Evolutionary conservation across 2,888 invertebrate genomes (phyloP), one percentile per base, ranked within the genome.

Genomic region (Sphinx pinastri): DNA sequence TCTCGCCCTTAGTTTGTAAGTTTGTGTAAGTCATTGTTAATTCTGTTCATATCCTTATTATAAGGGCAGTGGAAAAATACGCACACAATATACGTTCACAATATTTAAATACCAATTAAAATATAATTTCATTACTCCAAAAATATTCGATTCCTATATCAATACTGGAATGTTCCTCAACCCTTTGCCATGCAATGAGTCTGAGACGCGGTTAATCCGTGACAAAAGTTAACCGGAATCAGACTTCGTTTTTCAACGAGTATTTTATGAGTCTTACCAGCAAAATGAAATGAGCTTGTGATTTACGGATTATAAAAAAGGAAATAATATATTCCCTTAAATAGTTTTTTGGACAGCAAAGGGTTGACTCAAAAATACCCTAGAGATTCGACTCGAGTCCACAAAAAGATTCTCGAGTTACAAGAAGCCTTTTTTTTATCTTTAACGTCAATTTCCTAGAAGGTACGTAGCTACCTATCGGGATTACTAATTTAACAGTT

Each of bases 21-120:
- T 4, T 59, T n/a, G n/a, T 59, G 45, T 63, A 16, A 60, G 47
- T 60, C 16, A 54, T 54, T 63, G 63, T 63, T 63, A 63, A 49
- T 19, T 49, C 49, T 7, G 13, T 13, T 63, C 63, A 63, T 63
- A 63, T 49, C 63, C 63, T 49, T 63, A 63, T 11, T 63, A 49
- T 49, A 49, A 16, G 19, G 63, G 63, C 63, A 63, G 63, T 63
- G 49, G 10, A 47, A 13, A 47, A 16, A 60, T 49, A 19, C 6
- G 47, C 47, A 47, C 16, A 47, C 16, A 63, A 13, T 47, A 16
- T 57, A 38, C 38, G 8, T 54, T n/a, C n/a, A 52, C 54, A 54
- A 54, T 54, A 16, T 8, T 54, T 11, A 55, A 55, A 11, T 55
- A 19, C 10, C 19, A 55, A 55, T 55, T 19, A 55, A 55, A 55